phyloP scores from a whole-genome alignment of 2,888 invertebrate species.

The Molorchus minor region DNA sequence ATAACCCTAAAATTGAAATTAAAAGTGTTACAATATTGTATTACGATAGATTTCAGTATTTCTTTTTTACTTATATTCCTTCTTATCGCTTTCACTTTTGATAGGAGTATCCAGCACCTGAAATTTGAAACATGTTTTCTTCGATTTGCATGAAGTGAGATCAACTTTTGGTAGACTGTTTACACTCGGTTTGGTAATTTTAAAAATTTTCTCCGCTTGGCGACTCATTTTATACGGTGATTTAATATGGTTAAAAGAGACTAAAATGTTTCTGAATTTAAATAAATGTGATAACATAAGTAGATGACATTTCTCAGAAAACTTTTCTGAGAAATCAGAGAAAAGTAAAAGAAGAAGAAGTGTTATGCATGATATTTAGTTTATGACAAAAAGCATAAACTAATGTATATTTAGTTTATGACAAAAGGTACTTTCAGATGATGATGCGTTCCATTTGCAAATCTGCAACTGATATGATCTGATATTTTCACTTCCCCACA shows the following conservation, averaged over 20 bases:
- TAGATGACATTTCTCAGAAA: too few species aligned
- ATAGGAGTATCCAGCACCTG: conserved; percentile 65
- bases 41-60: conserved; percentile 4
- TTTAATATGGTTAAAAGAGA: neutral
- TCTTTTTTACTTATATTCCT: conserved; percentile 68
- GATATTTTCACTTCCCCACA: too few species aligned
- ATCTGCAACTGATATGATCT: too few species aligned
- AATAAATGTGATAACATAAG: too few species aligned
- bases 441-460: too few species aligned
- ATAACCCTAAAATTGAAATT: conserved; percentile 66
- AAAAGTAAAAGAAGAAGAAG: too few species aligned
- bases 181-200: neutral
- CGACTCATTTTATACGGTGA: conserved; percentile 6
- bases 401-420: too few species aligned
- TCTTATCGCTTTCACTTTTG: conserved; percentile 81
- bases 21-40: neutral
- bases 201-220: neutral
- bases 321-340: too few species aligned
- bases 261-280: conserved; percentile 6
- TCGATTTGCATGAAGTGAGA: conserved; percentile 63
- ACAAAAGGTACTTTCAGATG: too few species aligned
- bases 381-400: too few species aligned
- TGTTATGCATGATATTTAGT: too few species aligned
- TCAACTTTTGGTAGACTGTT: neutral
- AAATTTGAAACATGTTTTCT: conserved; percentile 37